These are phyloP conservation scores for Psittacula derbiana DNA, from an alignment of 2,797 vertebrate genomes.

Conservation along the genomic window DNA sequence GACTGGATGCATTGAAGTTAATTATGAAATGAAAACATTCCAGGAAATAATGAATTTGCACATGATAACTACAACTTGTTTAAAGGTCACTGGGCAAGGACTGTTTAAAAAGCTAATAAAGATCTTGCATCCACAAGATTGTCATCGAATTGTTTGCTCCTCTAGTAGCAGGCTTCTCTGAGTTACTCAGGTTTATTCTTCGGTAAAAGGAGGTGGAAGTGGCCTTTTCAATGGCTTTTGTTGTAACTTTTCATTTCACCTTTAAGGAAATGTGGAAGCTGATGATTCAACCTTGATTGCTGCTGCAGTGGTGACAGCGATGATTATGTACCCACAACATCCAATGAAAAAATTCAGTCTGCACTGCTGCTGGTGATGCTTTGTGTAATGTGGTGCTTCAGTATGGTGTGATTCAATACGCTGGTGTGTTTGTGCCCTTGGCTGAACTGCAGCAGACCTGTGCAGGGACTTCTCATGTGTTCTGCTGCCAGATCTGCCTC, in stretches of 20 bases:
- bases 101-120: conserved; percentile 23
- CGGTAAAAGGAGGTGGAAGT: neutral
- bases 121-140: neutral
- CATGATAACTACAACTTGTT: neutral
- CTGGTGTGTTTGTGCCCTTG: neutral
- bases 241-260: conserved; percentile 4
- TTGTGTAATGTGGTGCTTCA: neutral
- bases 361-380: neutral
- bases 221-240: neutral
- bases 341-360: neutral
- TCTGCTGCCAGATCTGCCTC: neutral
- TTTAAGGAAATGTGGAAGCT: neutral
- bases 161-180: fast-evolving
- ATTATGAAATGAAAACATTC: conserved; percentile 42
- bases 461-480: fast-evolving
- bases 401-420: fast-evolving
- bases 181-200: neutral
- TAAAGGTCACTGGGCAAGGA: conserved; percentile 3
- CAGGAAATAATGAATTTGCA: conserved; percentile 43
- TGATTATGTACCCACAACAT: neutral
- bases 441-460: neutral
- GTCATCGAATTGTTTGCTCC: neutral
- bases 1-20: neutral
- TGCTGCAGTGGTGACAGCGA: neutral
- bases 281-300: neutral